These are phyloP conservation scores for Chionomys nivalis DNA, from an alignment of 2,113 vertebrate species.

Conservation along the genomic window DNA sequence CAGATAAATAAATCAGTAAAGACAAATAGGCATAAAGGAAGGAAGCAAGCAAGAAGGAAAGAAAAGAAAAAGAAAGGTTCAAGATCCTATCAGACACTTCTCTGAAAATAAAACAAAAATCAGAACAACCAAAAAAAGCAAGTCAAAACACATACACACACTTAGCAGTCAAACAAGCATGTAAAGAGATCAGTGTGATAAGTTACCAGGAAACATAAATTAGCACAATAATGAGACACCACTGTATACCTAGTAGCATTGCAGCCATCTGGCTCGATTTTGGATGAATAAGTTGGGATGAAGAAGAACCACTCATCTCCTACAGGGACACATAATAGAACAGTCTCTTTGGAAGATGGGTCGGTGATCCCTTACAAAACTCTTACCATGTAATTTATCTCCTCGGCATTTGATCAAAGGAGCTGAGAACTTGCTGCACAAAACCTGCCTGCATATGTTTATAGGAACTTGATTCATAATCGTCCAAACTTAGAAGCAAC, in stretches of 20 bases:
- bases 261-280: background rate
- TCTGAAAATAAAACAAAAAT: background rate
- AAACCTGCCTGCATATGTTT: background rate
- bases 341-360: background rate
- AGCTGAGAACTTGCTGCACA: background rate
- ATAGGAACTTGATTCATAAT: background rate
- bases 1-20: background rate
- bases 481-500: background rate
- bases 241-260: background rate
- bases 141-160: background rate
- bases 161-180: background rate
- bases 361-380: background rate
- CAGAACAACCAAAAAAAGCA: background rate
- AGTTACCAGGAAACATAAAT: background rate
- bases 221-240: background rate
- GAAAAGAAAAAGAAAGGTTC: background rate
- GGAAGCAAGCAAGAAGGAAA: background rate
- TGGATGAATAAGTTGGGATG: background rate
- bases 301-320: background rate
- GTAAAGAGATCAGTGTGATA: background rate
- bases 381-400: background rate
- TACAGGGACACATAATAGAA: background rate
- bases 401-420: conserved; percentile 6
- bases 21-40: background rate
- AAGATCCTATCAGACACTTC: background rate